phyloP scores from a whole-genome alignment of 2,113 vertebrate genomes.

The Hyaena hyaena region DNA sequence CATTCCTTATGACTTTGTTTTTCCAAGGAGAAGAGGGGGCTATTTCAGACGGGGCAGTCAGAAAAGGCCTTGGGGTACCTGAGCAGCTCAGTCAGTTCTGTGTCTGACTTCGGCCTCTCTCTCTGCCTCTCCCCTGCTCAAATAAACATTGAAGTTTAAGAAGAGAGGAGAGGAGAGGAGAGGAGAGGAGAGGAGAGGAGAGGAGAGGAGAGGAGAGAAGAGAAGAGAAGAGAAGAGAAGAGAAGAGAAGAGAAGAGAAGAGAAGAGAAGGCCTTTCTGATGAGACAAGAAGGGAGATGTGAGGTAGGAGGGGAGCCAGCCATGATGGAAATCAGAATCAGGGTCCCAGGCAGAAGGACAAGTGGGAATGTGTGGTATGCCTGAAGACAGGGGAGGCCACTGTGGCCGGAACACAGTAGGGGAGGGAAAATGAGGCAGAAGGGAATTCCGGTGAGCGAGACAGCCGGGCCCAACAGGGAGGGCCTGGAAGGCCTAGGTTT shows the following conservation, averaged over 20 bases:
- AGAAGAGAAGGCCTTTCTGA: neutral
- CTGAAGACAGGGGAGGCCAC: neutral
- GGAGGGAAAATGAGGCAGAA: neutral
- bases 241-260: too few relatives aligned
- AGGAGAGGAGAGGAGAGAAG: too few relatives aligned
- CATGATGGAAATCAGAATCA: neutral
- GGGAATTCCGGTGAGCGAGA: neutral
- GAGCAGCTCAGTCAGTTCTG: too few relatives aligned
- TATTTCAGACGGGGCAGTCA: neutral
- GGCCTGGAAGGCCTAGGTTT: neutral
- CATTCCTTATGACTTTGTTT: neutral
- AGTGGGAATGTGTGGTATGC: neutral
- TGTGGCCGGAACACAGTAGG: neutral
- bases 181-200: neutral
- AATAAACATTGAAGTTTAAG: too few relatives aligned
- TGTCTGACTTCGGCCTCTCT: too few relatives aligned
- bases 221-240: too few relatives aligned
- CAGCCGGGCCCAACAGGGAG: neutral
- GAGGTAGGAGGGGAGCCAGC: neutral
- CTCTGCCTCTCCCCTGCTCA: too few relatives aligned
- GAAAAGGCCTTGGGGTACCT: neutral
- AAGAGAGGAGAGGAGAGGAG: neutral
- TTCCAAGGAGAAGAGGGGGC: neutral
- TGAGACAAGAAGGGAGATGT: neutral
- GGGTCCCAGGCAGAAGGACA: neutral